phyloP scores from a whole-genome alignment of 2,888 invertebrate genomes.

The Brachyopa scutellaris region DNA sequence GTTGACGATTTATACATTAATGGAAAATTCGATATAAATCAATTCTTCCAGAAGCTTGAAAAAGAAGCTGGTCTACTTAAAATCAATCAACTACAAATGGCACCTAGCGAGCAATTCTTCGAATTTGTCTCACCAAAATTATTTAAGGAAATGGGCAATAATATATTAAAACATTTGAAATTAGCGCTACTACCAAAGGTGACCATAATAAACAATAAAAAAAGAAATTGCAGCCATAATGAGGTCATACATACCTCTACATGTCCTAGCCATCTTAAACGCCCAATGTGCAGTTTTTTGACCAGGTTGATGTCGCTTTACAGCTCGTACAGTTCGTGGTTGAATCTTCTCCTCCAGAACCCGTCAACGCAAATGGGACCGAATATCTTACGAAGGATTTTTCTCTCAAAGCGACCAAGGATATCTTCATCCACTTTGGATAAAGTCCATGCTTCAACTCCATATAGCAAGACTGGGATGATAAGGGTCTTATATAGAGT shows the following conservation, averaged over 20 bases:
- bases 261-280: too few relatives aligned
- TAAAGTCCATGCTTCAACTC: too few relatives aligned
- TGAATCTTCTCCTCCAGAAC: too few relatives aligned
- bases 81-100: conserved; percentile 29
- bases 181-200: conserved; percentile 30
- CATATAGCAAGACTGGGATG: too few relatives aligned
- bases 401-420: too few relatives aligned
- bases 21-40: conserved; percentile 33
- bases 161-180: conserved; percentile 11
- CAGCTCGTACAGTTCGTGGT: too few relatives aligned
- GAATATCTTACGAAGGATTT: too few relatives aligned
- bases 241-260: background rate
- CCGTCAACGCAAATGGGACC: too few relatives aligned
- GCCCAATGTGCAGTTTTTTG: too few relatives aligned
- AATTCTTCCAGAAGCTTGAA: conserved; percentile 31
- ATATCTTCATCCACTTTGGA: too few relatives aligned
- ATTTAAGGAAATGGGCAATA: conserved; percentile 43
- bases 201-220: conserved; percentile 14
- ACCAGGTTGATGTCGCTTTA: too few relatives aligned
- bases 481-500: too few relatives aligned
- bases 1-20: conserved; percentile 31
- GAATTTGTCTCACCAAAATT: conserved; percentile 15
- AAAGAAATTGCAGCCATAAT: background rate
- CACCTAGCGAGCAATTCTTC: conserved; percentile 31
- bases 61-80: conserved; percentile 24